Conservation (phyloP, 2,888 invertebrate species). For the Sinelater perroti region DNA sequence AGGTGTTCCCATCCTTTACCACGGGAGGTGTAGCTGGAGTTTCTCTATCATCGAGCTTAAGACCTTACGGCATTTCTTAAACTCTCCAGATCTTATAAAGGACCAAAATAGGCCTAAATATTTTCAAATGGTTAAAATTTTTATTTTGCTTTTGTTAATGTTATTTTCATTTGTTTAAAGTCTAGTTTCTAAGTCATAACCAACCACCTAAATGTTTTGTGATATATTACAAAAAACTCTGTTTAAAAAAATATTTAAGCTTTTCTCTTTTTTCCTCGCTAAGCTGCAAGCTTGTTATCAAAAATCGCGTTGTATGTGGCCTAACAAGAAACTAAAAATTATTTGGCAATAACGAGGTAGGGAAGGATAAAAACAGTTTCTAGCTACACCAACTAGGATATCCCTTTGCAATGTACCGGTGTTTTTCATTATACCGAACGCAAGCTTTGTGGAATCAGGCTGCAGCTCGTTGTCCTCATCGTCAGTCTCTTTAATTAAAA, state of each 20-base stretch:
- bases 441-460: slow-evolving; percentile 7
- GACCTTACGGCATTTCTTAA: too few species aligned
- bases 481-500: slow-evolving; percentile 13
- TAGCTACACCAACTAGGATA: background rate
- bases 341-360: background rate
- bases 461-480: slow-evolving; percentile 9
- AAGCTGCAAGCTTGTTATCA: background rate
- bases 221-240: too few species aligned
- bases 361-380: background rate
- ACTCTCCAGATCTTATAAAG: too few species aligned
- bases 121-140: too few species aligned
- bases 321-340: slow-evolving; percentile 2
- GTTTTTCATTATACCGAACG: slow-evolving; percentile 3
- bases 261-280: background rate
- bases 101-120: too few species aligned
- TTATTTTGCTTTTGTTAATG: too few species aligned
- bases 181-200: too few species aligned
- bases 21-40: too few species aligned
- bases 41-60: too few species aligned
- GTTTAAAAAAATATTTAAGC: background rate
- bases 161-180: too few species aligned
- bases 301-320: background rate
- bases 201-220: too few species aligned
- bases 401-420: slow-evolving; percentile 1
- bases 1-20: too few species aligned